These are phyloP conservation scores for Drosophila neotestacea DNA, from an alignment of 2,888 invertebrate genomes.

Conservation along the genomic window DNA sequence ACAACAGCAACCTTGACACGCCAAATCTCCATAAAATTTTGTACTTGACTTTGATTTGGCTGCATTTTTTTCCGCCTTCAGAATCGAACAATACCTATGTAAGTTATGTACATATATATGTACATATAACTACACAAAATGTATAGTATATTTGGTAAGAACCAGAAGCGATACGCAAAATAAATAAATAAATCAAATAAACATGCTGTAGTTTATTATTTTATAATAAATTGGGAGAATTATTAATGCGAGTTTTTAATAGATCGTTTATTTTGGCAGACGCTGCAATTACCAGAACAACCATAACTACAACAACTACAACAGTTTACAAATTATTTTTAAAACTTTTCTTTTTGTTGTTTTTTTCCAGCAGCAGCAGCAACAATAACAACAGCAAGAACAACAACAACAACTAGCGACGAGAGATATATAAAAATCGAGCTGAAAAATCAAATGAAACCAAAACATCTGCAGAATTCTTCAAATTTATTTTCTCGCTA, in stretches of 20 bases:
- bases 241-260: constrained; percentile 64
- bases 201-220: constrained; percentile 64
- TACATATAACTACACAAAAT: background rate
- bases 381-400: constrained; percentile 12
- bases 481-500: constrained; percentile 68
- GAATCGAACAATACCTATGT: too few relatives aligned
- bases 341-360: constrained; percentile 33
- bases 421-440: constrained; percentile 42
- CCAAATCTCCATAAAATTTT: constrained; percentile 52
- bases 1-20: constrained; percentile 58
- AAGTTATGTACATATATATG: background rate
- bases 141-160: background rate
- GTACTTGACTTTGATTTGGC: constrained; percentile 40
- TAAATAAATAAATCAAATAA: constrained; percentile 59
- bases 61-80: constrained; percentile 11
- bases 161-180: constrained; percentile 26
- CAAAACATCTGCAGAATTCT: constrained; percentile 66
- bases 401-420: constrained; percentile 5
- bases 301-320: constrained; percentile 22
- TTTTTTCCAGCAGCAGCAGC: constrained; percentile 18
- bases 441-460: constrained; percentile 50
- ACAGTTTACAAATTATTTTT: constrained; percentile 68
- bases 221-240: constrained; percentile 70
- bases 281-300: constrained; percentile 32
- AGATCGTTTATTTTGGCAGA: constrained; percentile 64